Evolutionary conservation across 2,888 invertebrate genomes (phyloP), one percentile per base, ranked within the genome.

Genomic region (Eristalis tenax): DNA sequence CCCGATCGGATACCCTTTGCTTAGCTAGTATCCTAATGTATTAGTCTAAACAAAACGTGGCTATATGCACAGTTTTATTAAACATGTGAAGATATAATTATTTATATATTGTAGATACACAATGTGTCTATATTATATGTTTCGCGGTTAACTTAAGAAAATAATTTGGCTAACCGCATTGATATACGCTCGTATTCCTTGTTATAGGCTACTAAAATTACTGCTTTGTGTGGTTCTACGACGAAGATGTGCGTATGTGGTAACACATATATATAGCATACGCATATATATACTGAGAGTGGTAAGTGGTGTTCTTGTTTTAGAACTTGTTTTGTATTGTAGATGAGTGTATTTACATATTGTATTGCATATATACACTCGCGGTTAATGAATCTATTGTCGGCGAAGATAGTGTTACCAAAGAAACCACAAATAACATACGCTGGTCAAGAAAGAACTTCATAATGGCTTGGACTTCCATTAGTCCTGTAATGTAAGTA

Each of bases 361-460:
- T 35, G 82, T 74, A 3, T 13, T 74, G 40, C 85, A 86, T 74
- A 78, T 66, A 71, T 79, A 87, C 86, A 83, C 32, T 76, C 86
- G 76, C 68, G 83, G 86, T 83, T 79, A 87, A 83, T 79, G 86
- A 83, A 83, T 79, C 75, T 79, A 74, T 28, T 86, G 83, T 83
- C 78, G 70, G 70, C 78, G 78, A 83, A 78, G 70, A 86, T 86
- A 78, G 61, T 82, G 70, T 74, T 40, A 87, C 64, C 26, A 59
- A 56, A 70, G 26, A 80, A 50, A 71, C 77, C 65, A 50, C 68
- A 65, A 77, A 32, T 83, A 82, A 77, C 77, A 69, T 78, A 74
- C 82, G 35, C 59, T 66, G n/a, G 61, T 50, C n/a, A 26, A 64
- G 56, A 50, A 38, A 35, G 76, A 38, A 68, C 59, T 69, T 68